Evolutionary conservation across 2,797 vertebrate genomes (phyloP).

Genomic region (Emydoidea blandingii): DNA sequence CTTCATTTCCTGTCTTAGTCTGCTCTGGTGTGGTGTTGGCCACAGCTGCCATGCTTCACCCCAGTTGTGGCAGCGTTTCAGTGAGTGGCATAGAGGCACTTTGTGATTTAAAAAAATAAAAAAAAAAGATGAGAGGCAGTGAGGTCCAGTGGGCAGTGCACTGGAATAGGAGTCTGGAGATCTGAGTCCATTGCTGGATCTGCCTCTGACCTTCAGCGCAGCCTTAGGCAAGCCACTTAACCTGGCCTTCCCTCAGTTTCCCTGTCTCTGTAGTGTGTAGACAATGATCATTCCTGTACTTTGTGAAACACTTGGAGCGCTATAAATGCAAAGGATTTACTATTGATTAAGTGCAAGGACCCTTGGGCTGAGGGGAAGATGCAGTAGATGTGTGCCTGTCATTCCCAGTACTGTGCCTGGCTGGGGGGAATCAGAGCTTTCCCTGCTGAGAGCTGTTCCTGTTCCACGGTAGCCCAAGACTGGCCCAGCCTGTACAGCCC

Average conservation of each 20-base stretch:
- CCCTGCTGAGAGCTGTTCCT: conserved; percentile 16
- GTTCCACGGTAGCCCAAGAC: conserved; percentile 31
- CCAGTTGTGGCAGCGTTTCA: accelerated
- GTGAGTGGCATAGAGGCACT: background rate
- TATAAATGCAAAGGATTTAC: background rate
- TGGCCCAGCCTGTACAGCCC: conserved; percentile 49
- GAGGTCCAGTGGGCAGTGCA: background rate
- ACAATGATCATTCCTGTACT: background rate
- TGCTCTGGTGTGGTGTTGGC: accelerated
- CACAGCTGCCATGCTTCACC: background rate
- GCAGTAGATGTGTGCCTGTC: accelerated
- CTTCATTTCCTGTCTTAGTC: accelerated
- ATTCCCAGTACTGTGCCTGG: background rate
- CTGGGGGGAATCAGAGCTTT: background rate
- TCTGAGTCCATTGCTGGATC: background rate
- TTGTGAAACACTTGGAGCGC: background rate
- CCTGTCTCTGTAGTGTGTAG: background rate
- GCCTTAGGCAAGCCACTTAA: background rate
- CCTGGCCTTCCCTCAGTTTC: background rate
- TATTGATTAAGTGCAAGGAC: background rate
- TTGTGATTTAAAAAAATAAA: too few relatives aligned
- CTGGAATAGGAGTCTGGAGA: accelerated
- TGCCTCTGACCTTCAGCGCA: accelerated
- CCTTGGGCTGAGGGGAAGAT: background rate
- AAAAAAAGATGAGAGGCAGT: background rate